Evolutionary conservation across 2,797 vertebrate species (phyloP).

Genomic region (Trematomus bernacchii): DNA sequence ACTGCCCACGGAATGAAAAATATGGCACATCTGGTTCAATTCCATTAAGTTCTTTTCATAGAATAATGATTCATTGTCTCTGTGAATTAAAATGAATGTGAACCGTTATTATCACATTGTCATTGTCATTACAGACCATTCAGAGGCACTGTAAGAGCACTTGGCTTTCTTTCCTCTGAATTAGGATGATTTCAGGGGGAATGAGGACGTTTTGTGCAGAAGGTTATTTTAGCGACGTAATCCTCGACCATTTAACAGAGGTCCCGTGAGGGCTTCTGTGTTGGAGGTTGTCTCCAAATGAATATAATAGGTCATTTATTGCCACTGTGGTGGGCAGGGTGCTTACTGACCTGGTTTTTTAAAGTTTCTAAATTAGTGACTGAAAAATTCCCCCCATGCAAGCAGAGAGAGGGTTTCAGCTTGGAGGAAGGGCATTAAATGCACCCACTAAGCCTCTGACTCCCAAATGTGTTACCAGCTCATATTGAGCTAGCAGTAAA

Average conservation of each 20-base stretch:
- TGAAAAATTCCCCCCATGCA: conserved; percentile 20
- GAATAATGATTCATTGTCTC: conserved; percentile 75
- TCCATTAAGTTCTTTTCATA: conserved; percentile 77
- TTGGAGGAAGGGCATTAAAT: conserved; percentile 61
- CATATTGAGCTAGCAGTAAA: conserved; percentile 51
- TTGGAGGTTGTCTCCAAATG: conserved; percentile 5
- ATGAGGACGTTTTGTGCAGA: conserved; percentile 59
- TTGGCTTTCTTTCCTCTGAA: conserved; percentile 57
- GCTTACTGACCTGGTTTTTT: conserved; percentile 67
- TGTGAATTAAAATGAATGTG: conserved; percentile 71
- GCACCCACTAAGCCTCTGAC: conserved; percentile 50
- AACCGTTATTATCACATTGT: conserved; percentile 68
- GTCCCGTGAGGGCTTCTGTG: background rate
- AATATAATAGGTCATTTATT: conserved; percentile 62
- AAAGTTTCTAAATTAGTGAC: conserved; percentile 36
- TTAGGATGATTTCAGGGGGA: conserved; percentile 62
- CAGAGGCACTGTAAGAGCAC: conserved; percentile 61
- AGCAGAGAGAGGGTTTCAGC: conserved; percentile 39
- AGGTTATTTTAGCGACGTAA: conserved; percentile 52
- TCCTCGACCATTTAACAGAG: conserved; percentile 42
- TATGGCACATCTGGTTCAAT: conserved; percentile 73
- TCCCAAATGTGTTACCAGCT: conserved; percentile 66
- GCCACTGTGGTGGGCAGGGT: conserved; percentile 24
- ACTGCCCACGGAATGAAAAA: conserved; percentile 34
- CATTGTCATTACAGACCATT: conserved; percentile 72